phyloP scores from a whole-genome alignment of 2,797 vertebrate species.

The Limosa lapponica region DNA sequence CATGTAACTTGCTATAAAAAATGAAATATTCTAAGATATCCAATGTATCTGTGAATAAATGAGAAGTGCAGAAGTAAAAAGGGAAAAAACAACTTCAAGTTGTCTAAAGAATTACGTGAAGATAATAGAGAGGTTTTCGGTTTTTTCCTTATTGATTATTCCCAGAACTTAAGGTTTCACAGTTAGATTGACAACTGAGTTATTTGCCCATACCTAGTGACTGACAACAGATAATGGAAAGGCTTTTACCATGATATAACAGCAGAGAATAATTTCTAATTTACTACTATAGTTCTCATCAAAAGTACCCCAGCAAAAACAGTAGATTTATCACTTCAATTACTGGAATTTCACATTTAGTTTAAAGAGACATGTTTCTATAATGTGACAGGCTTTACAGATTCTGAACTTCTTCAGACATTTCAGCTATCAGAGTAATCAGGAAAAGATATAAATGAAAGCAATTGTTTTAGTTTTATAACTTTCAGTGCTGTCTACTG shows the following conservation, averaged over 20 bases:
- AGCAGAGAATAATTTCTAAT: constrained; percentile 92
- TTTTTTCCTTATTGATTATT: constrained; percentile 85
- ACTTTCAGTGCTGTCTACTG: constrained; percentile 76
- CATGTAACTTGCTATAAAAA: constrained; percentile 59
- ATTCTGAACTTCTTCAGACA: constrained; percentile 88
- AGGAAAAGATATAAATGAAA: constrained; percentile 75
- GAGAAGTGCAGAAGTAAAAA: constrained; percentile 64
- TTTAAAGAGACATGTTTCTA: constrained; percentile 95
- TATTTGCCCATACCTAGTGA: constrained; percentile 87
- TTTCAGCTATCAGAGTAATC: constrained; percentile 83
- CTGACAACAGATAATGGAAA: constrained; percentile 89
- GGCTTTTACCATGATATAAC: constrained; percentile 87
- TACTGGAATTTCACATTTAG: constrained; percentile 95
- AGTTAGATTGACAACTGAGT: constrained; percentile 88
- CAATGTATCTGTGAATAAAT: constrained; percentile 69
- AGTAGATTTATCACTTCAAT: constrained; percentile 92
- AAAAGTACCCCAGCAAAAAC: constrained; percentile 87
- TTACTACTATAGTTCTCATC: constrained; percentile 88
- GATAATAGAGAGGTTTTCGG: constrained; percentile 60
- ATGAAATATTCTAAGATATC: constrained; percentile 67
- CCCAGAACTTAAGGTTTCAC: constrained; percentile 80
- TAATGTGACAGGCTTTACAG: constrained; percentile 92
- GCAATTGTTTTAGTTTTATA: constrained; percentile 78
- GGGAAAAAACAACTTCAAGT: constrained; percentile 51
- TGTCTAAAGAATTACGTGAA: constrained; percentile 58